Percentiles rank a stretch among this genome's conserved stretches.
Conservation (phyloP, 1,140 invertebrate species). For the Platorchestia sp. region DNA sequence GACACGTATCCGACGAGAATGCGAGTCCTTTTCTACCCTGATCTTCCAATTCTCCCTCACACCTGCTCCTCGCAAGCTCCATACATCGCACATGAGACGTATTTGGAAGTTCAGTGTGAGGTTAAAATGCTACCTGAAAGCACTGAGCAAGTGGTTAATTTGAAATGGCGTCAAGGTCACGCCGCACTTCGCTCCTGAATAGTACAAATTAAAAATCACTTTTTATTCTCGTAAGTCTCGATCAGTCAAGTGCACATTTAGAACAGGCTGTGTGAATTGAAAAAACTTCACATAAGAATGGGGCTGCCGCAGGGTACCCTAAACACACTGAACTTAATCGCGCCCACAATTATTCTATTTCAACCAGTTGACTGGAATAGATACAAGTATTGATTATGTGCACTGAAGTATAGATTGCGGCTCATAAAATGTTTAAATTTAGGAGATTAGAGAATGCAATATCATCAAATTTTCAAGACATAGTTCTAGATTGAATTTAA, state of each 20-base stretch:
- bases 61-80: neutral
- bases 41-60: neutral
- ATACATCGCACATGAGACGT: neutral
- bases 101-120: neutral
- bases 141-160: neutral
- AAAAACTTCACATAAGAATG: too few species aligned
- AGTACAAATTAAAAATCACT: too few species aligned
- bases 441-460: neutral
- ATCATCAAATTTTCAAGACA: neutral
- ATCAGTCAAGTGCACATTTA: too few species aligned
- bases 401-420: too few species aligned
- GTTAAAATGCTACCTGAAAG: neutral
- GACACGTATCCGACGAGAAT: conserved; percentile 11
- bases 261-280: too few species aligned
- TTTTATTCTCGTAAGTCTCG: too few species aligned
- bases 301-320: too few species aligned
- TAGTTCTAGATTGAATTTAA: neutral
- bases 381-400: too few species aligned
- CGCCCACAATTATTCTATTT: too few species aligned
- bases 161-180: neutral
- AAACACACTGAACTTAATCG: too few species aligned
- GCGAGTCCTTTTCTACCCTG: neutral
- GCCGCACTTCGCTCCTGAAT: neutral
- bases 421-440: too few species aligned
- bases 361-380: too few species aligned